phyloP scores from a whole-genome alignment of 2,888 invertebrate genomes.

The Lasioglossum morio region DNA sequence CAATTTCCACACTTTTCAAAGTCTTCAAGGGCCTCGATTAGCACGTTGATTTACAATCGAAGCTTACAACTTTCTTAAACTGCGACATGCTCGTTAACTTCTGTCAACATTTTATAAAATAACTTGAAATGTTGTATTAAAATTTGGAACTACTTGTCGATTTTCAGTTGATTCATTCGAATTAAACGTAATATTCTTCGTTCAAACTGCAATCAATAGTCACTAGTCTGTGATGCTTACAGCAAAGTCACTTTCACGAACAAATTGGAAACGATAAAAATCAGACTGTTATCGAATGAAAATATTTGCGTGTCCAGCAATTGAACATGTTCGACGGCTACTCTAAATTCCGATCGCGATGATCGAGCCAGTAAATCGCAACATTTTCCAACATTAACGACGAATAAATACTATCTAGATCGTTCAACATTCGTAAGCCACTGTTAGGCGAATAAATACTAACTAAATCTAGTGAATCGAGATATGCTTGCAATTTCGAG shows the following conservation, averaged over 20 bases:
- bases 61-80: not conserved
- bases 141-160: too few relatives aligned
- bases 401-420: not conserved
- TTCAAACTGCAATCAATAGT: not conserved
- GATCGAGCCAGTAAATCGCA: not conserved
- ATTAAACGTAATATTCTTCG: not conserved
- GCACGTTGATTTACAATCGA: not conserved
- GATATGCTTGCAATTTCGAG: not conserved
- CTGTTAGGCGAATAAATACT: not conserved
- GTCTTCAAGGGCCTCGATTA: not conserved
- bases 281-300: not conserved
- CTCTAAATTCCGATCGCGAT: not conserved
- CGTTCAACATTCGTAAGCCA: conserved; percentile 6
- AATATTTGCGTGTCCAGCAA: not conserved
- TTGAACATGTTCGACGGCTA: not conserved
- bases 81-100: not conserved
- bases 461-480: conserved; percentile 3
- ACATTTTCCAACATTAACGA: not conserved
- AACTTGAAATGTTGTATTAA: not conserved
- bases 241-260: not conserved
- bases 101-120: not conserved
- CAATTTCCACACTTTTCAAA: not conserved
- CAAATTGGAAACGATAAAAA: not conserved
- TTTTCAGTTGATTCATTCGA: not conserved
- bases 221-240: not conserved